Percentiles rank a stretch among this genome's conserved stretches.
Conservation (phyloP, 2,113 vertebrate species). For the Heliornis fulica region DNA sequence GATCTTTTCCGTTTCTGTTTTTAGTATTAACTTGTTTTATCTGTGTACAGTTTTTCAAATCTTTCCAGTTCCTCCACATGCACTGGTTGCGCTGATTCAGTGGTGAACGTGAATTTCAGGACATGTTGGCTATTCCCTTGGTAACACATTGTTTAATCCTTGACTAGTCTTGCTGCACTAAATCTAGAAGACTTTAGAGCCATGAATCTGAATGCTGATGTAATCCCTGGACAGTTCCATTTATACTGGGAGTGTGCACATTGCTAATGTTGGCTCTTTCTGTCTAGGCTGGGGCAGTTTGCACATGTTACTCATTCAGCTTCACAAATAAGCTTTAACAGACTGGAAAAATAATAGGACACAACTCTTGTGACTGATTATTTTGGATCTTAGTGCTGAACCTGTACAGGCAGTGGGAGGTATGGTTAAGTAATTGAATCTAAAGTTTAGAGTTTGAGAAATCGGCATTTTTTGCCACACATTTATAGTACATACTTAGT, state of each 20-base stretch:
- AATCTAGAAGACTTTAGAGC: background rate
- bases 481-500: background rate
- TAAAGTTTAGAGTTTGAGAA: background rate
- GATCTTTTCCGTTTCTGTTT: background rate
- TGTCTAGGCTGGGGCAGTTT: background rate
- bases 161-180: constrained; percentile 4
- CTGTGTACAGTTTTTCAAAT: background rate
- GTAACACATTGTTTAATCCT: constrained; percentile 2
- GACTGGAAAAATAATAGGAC: background rate
- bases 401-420: background rate
- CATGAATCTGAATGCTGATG: background rate
- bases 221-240: background rate
- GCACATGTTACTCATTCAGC: background rate
- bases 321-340: background rate
- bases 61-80: background rate
- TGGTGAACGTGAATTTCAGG: background rate
- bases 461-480: background rate
- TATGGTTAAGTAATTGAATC: background rate
- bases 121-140: background rate
- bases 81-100: background rate
- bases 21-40: background rate
- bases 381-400: background rate
- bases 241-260: background rate
- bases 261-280: background rate
- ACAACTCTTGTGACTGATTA: background rate